Conservation (phyloP, 2,797 vertebrate genomes). For the Lepilemur septentrionalis region DNA sequence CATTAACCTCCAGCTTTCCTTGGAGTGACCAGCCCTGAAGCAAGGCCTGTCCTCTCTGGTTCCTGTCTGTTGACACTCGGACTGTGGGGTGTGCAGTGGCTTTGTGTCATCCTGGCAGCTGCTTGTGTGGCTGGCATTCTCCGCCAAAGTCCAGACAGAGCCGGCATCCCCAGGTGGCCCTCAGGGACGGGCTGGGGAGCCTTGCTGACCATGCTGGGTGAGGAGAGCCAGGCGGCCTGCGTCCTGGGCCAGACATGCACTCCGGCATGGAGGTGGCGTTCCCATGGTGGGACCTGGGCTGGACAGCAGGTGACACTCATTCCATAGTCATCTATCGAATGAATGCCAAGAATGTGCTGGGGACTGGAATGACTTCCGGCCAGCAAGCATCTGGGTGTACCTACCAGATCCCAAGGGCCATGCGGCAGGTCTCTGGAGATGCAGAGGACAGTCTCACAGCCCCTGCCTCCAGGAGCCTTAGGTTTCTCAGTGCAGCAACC, state of each 20-base stretch:
- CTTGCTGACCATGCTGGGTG: not conserved
- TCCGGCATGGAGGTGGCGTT: not conserved
- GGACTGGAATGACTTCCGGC: not conserved
- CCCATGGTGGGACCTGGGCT: not conserved
- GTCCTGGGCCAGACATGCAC: not conserved
- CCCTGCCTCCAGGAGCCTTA: not conserved
- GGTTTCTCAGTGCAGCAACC: not conserved
- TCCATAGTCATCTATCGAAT: rapidly evolving
- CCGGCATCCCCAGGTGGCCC: not conserved
- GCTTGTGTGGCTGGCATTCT: not conserved
- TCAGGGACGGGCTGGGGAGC: not conserved
- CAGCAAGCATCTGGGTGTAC: not conserved
- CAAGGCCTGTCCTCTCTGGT: not conserved
- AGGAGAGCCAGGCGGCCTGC: not conserved
- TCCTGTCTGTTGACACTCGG: not conserved
- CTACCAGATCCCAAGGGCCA: not conserved
- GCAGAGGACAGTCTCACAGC: not conserved
- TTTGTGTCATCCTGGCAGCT: not conserved
- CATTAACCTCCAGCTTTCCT: not conserved
- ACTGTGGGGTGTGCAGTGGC: not conserved
- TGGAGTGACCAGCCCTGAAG: not conserved
- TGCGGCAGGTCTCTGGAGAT: not conserved
- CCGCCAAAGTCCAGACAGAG: not conserved
- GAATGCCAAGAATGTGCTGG: not conserved
- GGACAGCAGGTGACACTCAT: not conserved